Base-by-base conservation (phyloP, 2,888 invertebrate genomes). In the Psylliodes chrysocephalus region DNA sequence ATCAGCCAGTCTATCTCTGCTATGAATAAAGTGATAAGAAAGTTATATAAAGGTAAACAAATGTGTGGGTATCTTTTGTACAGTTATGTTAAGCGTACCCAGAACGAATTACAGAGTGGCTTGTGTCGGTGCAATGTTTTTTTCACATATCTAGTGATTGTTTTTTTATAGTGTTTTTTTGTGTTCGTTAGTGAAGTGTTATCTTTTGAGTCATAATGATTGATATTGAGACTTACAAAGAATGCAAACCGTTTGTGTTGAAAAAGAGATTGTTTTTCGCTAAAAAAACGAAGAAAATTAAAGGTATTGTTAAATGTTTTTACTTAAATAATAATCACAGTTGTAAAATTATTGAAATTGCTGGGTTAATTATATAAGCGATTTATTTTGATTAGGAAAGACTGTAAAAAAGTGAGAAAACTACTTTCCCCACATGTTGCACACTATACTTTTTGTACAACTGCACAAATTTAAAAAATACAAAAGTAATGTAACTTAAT, bases 1-100 rank as follows among this genome's bases (percentile, higher is more conserved):
- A 59, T 59, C 59, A 59, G 25, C 38, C 40, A 40, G 14, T 59
- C 38, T 59, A 59, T 59, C 59, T 59, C 59, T 12, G 59, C 40
- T 59, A 49, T 51, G 66, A 69, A 63, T 59, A 67, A 63, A 63
- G 63, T 61, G 69, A 69, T 69, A 69, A 63, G 61, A 61, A 69
- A 62, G 63, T 69, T 64, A 67, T 67, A 69, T 69, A 69, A 69
- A 69, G 69, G 63, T 61, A 60, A 63, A 64, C 56, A 65, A 67
- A 52, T 47, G 53, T 47, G 56, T 59, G 19, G 42, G 54, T 54
- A 54, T 54, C 54, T 54, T 54, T 54, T 59, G 59, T 59, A 59
- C 59, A 59, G 59, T 51, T 59, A 59, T 40, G 59, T 59, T 59
- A 59, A 59, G 49, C 17, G 49, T 28, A 25, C 49, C 49, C 17